phyloP scores from a whole-genome alignment of 2,888 invertebrate genomes.

The Ichneumoninae sp. region DNA sequence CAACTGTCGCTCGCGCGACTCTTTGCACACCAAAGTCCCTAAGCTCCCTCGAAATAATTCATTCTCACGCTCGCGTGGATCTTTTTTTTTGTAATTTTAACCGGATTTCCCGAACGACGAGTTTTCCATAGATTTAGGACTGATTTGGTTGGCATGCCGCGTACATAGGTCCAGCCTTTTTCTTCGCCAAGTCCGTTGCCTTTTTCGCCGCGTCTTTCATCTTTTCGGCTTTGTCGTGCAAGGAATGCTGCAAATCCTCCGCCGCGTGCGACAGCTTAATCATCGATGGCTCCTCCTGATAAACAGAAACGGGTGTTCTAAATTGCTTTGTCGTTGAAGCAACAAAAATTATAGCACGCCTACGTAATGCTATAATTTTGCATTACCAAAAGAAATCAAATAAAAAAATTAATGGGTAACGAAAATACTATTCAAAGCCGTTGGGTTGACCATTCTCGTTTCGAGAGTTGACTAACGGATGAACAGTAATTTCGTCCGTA shows the following conservation, averaged over 20 bases:
- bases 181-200: slow-evolving; percentile 92
- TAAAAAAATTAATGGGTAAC: background rate
- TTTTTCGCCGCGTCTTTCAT: slow-evolving; percentile 93
- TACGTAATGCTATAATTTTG: background rate
- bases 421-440: too few relatives aligned
- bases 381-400: background rate
- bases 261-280: slow-evolving; percentile 78
- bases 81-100: background rate
- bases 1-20: background rate
- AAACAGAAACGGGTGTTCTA: background rate
- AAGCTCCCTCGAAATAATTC: background rate
- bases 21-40: slow-evolving; percentile 11
- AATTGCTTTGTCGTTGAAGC: background rate
- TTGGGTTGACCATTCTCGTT: too few relatives aligned
- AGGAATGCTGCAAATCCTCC: slow-evolving; percentile 80
- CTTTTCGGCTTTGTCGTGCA: slow-evolving; percentile 85
- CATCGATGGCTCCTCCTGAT: slow-evolving; percentile 77
- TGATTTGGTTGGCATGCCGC: slow-evolving; percentile 81
- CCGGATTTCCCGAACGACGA: slow-evolving; percentile 2
- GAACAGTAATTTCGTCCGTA: too few relatives aligned
- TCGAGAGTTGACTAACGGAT: too few relatives aligned
- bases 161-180: slow-evolving; percentile 85
- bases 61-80: background rate
- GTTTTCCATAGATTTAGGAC: slow-evolving; percentile 73
- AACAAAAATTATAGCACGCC: background rate